phyloP scores from a whole-genome alignment of 2,113 vertebrate genomes.

The Silurus meridionalis region DNA sequence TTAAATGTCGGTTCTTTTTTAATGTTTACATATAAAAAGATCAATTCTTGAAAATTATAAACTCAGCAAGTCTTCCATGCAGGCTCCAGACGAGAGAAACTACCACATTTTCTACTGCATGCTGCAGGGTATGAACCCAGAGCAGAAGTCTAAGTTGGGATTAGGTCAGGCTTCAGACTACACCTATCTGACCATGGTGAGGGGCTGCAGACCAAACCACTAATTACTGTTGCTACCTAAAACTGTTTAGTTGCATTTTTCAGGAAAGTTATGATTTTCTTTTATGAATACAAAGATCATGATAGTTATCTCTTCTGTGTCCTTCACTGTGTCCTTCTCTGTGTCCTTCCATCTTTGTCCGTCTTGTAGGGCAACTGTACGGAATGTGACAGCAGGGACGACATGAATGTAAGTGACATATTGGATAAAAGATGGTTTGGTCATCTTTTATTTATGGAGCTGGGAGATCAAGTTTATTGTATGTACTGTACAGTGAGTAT shows the following conservation, averaged over 20 bases:
- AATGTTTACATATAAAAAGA: background rate
- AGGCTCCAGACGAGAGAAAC: constrained; percentile 92
- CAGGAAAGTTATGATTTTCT: background rate
- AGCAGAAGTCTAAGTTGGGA: constrained; percentile 89
- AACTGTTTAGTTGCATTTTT: background rate
- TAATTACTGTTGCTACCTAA: background rate
- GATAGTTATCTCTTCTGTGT: background rate
- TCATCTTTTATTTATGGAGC: background rate
- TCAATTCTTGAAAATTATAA: background rate
- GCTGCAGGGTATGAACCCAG: constrained; percentile 88
- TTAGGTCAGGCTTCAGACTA: constrained; percentile 88
- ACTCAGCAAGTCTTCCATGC: constrained; percentile 25
- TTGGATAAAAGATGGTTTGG: background rate
- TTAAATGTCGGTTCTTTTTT: background rate
- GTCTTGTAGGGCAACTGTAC: constrained; percentile 85
- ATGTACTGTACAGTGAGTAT: background rate
- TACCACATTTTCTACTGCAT: constrained; percentile 98
- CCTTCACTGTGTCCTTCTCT: background rate
- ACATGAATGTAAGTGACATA: constrained; percentile 60
- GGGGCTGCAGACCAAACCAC: constrained; percentile 42
- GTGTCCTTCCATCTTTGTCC: background rate
- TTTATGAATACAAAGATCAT: background rate
- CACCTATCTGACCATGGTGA: constrained; percentile 93
- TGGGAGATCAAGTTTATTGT: background rate
- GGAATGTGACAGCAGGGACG: constrained; percentile 89